A percentile compares a stretch with the other conserved stretches of the same genome.
phyloP scores from a whole-genome alignment of 2,888 invertebrate species.

The Didymodactylos carnosus region DNA sequence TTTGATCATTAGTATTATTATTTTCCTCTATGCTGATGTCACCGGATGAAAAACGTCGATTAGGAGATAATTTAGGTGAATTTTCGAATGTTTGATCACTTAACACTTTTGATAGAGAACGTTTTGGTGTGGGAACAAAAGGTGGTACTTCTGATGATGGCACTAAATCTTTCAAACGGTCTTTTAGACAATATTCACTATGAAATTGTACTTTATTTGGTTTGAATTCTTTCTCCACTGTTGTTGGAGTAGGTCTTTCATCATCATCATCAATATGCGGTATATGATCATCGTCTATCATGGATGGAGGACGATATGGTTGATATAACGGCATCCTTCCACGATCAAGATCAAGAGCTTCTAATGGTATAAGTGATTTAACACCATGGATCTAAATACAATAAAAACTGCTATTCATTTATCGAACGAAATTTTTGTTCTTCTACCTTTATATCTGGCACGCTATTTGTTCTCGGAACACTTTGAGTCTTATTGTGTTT shows the following conservation, averaged over 20 bases:
- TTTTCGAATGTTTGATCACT: not conserved
- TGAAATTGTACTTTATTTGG: not conserved
- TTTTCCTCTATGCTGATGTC: not conserved
- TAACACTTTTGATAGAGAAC: not conserved
- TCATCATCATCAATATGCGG: too few relatives aligned
- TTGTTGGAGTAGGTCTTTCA: too few relatives aligned
- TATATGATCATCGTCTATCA: too few relatives aligned
- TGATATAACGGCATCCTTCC: too few relatives aligned
- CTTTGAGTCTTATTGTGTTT: not conserved
- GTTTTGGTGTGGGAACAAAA: not conserved
- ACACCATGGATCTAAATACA: not conserved
- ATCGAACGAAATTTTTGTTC: constrained; percentile 16
- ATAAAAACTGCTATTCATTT: constrained; percentile 14
- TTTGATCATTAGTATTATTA: not conserved
- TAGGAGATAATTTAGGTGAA: not conserved
- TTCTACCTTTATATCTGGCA: too few relatives aligned
- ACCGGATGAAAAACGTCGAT: not conserved
- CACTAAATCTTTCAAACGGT: too few relatives aligned
- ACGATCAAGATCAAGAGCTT: not conserved
- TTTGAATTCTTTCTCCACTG: too few relatives aligned
- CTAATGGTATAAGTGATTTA: not conserved
- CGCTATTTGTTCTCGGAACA: not conserved
- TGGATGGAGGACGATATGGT: too few relatives aligned
- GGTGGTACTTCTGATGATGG: too few relatives aligned
- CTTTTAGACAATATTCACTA: not conserved